These are phyloP conservation scores for Hoplodrina ambigua DNA, from an alignment of 2,888 invertebrate species.

Conservation along the genomic window DNA sequence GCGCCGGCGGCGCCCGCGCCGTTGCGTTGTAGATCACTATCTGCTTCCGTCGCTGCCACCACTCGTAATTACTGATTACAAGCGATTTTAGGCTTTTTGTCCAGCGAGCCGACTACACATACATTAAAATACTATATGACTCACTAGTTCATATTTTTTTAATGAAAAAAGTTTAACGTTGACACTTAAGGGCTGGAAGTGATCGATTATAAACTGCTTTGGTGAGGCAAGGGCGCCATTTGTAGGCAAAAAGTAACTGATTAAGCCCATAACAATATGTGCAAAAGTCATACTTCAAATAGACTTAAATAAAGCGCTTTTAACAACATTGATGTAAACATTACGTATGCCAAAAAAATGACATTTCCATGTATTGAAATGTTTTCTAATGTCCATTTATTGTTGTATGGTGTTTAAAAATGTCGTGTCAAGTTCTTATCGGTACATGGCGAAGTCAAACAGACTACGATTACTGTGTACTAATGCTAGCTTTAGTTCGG, in stretches of 20 bases:
- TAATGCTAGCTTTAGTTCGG: conserved; percentile 48
- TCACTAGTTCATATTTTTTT: conserved; percentile 31
- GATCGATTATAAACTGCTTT: conserved; percentile 35
- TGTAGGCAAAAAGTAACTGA: conserved; percentile 6
- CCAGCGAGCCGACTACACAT: conserved; percentile 58
- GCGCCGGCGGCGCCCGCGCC: conserved; percentile 58
- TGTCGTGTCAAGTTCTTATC: conserved; percentile 39
- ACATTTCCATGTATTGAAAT: conserved; percentile 53
- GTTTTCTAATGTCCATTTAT: conserved; percentile 40
- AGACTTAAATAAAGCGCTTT: not conserved
- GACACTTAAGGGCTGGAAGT: conserved; percentile 24
- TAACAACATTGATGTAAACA: conserved; percentile 16
- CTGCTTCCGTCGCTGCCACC: conserved; percentile 81
- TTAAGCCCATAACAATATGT: not conserved
- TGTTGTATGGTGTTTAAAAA: conserved; percentile 44
- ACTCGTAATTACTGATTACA: conserved; percentile 84
- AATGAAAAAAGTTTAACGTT: conserved; percentile 8
- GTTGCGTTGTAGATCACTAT: conserved; percentile 79
- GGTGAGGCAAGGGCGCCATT: conserved; percentile 18
- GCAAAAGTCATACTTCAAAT: conserved; percentile 9
- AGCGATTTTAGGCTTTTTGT: conserved; percentile 80
- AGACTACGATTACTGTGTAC: conserved; percentile 40
- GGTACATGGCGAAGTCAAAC: conserved; percentile 47
- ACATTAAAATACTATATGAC: conserved; percentile 52
- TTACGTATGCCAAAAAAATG: conserved; percentile 18